These are phyloP conservation scores for Frankliniella fusca DNA, from an alignment of 2,888 invertebrate species.

Conservation along the genomic window DNA sequence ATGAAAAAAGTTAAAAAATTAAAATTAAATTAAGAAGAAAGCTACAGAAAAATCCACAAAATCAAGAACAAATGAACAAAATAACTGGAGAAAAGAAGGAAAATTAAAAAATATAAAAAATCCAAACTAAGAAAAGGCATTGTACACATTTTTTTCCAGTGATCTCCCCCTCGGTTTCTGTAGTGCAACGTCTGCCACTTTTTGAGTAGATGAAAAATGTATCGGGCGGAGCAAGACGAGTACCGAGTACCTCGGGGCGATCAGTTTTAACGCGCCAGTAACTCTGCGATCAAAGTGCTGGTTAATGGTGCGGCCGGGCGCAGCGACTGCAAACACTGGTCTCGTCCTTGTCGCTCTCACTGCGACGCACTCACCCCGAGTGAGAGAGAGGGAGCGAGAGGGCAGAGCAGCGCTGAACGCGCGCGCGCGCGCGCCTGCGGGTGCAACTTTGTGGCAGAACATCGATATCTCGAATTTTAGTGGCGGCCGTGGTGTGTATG, in stretches of 20 bases:
- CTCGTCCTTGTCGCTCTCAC: neutral
- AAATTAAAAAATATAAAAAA: too few species aligned
- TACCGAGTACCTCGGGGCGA: neutral
- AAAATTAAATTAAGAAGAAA: too few species aligned
- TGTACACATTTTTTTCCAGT: too few species aligned
- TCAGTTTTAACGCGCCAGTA: slow-evolving; percentile 17
- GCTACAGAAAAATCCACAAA: too few species aligned
- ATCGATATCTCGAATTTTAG: too few species aligned
- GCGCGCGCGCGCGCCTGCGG: neutral
- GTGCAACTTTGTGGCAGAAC: neutral
- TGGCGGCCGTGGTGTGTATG: too few species aligned
- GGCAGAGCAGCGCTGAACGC: neutral
- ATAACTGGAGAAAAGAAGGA: too few species aligned
- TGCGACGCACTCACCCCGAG: neutral
- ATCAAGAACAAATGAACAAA: too few species aligned
- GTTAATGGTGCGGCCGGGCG: neutral
- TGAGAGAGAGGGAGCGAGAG: neutral
- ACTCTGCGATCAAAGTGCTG: slow-evolving; percentile 8
- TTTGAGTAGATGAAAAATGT: neutral
- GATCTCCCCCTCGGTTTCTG: neutral
- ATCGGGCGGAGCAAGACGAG: neutral
- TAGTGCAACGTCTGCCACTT: neutral
- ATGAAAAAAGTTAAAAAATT: too few species aligned
- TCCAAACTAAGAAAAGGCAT: too few species aligned
- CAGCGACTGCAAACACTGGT: neutral